Conservation (phyloP, 2,113 vertebrate species). For the Raja brachyura region DNA sequence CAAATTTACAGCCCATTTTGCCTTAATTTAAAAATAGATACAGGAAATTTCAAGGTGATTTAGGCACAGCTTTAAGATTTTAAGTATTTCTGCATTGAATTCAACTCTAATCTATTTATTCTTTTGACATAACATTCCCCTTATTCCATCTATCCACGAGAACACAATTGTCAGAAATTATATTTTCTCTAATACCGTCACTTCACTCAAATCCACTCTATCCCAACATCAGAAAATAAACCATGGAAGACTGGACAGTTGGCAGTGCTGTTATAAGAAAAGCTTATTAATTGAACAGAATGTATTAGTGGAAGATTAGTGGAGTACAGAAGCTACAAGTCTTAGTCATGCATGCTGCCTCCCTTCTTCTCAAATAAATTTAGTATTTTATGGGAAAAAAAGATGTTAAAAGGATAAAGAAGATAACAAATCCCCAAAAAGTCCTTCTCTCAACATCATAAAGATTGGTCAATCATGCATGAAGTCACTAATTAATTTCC, state of each 20-base stretch:
- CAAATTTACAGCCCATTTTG: no score
- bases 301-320: constrained; percentile 14
- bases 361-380: constrained; percentile 13
- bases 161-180: neutral
- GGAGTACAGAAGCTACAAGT: neutral
- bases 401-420: constrained; percentile 10
- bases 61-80: neutral
- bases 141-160: neutral
- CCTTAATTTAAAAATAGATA: no score
- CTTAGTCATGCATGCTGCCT: neutral
- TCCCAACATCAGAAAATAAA: neutral
- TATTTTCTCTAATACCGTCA: neutral
- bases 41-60: neutral
- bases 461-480: constrained; percentile 24
- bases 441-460: neutral
- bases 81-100: neutral
- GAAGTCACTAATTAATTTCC: constrained; percentile 21
- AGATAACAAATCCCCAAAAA: neutral
- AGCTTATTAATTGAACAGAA: constrained; percentile 1
- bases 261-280: neutral
- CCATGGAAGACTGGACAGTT: neutral
- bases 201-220: neutral
- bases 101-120: no score
- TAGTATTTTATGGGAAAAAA: neutral
- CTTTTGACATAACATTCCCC: neutral